Percentiles rank a stretch among this genome's conserved stretches.
Conservation (phyloP, 23 tunicate genomes). For the Trididemnum clinides region DNA sequence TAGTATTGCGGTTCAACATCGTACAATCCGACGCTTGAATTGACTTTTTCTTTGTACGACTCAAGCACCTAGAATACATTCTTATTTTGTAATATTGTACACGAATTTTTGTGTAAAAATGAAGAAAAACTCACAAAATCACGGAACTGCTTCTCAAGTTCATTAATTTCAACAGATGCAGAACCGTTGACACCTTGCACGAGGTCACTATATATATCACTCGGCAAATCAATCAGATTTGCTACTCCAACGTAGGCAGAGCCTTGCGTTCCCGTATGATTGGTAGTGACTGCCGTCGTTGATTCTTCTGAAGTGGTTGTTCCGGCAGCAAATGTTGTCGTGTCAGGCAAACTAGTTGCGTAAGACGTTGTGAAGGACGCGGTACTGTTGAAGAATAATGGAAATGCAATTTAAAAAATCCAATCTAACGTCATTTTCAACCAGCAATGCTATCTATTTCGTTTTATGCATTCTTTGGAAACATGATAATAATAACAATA, state of each 20-base stretch:
- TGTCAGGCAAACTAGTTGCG: too few species aligned
- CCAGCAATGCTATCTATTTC: too few species aligned
- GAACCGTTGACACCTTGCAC: background rate
- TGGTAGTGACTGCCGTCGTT: too few species aligned
- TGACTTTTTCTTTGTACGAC: background rate
- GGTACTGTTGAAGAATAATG: too few species aligned
- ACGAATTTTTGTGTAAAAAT: too few species aligned
- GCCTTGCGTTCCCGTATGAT: background rate
- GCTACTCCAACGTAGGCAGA: background rate
- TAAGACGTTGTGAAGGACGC: too few species aligned
- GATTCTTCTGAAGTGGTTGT: too few species aligned
- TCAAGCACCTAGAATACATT: background rate
- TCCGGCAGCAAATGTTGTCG: background rate
- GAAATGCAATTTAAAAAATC: too few species aligned
- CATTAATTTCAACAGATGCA: background rate
- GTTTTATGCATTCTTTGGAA: too few species aligned
- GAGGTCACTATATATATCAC: background rate
- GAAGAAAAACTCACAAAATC: background rate
- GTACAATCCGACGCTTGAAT: background rate
- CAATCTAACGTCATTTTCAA: too few species aligned
- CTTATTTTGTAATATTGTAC: too few species aligned
- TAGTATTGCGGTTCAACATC: conserved; percentile 71
- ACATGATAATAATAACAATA: too few species aligned
- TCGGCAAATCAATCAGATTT: background rate
- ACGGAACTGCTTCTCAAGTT: background rate